These are phyloP conservation scores for Ophion ventricosus DNA, from an alignment of 2,888 invertebrate species.

Conservation along the genomic window DNA sequence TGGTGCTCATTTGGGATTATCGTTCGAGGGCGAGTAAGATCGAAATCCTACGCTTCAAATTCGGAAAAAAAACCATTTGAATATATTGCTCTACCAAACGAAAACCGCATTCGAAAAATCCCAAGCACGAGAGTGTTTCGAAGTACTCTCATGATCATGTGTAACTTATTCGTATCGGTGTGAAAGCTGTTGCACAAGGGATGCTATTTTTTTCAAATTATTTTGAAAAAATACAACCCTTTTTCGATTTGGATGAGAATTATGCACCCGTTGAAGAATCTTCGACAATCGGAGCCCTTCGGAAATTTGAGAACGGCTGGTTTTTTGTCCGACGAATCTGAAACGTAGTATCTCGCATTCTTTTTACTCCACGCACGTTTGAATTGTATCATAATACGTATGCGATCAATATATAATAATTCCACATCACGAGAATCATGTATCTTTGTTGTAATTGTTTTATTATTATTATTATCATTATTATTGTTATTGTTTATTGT, in stretches of 20 bases:
- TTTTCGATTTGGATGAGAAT: neutral
- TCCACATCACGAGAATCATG: constrained; percentile 57
- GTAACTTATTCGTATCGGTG: neutral
- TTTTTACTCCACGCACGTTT: neutral
- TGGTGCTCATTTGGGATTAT: neutral
- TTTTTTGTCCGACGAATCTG: neutral
- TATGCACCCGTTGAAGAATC: neutral
- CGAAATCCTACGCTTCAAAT: neutral
- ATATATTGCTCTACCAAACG: neutral
- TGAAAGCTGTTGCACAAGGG: neutral
- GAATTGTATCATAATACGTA: neutral
- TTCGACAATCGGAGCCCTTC: neutral
- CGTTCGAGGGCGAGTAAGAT: neutral
- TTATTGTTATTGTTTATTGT: constrained; percentile 49
- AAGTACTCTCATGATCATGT: neutral
- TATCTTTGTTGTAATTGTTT: constrained; percentile 54
- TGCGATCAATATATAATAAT: constrained; percentile 5
- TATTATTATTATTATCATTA: constrained; percentile 29
- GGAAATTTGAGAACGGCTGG: neutral
- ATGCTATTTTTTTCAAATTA: neutral
- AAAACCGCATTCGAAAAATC: neutral
- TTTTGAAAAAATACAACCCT: neutral
- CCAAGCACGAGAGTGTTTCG: neutral
- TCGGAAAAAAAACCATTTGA: neutral
- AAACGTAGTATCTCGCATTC: neutral